phyloP scores from a whole-genome alignment of 2,797 vertebrate species.

The Sylvilagus floridanus region DNA sequence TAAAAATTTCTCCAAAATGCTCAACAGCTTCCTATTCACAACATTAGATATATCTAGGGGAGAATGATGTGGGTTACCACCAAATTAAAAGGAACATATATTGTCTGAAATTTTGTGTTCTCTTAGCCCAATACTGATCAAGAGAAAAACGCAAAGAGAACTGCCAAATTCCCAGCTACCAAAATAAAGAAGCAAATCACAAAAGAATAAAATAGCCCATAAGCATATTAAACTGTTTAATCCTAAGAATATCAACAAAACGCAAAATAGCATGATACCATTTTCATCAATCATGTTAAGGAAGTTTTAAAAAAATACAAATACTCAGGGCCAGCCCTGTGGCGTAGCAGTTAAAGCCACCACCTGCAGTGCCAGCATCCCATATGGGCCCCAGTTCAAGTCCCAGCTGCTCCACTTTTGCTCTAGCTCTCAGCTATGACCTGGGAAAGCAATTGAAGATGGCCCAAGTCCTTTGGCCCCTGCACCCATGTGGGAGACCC shows the following conservation, averaged over 20 bases:
- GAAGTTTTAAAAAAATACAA: background rate
- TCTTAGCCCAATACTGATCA: background rate
- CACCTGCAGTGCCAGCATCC: no score
- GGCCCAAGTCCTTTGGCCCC: no score
- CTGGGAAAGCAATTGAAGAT: no score
- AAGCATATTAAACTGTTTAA: background rate
- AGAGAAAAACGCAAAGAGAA: constrained; percentile 2
- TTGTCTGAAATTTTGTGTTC: background rate
- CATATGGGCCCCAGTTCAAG: no score
- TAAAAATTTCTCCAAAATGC: constrained; percentile 26
- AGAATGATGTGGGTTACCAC: background rate
- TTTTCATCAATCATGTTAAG: background rate
- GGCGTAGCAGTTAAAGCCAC: no score
- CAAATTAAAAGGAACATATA: background rate
- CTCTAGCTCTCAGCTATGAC: no score
- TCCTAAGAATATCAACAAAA: constrained; percentile 23
- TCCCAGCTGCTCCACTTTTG: no score
- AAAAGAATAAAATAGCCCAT: constrained; percentile 37
- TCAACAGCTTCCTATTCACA: background rate
- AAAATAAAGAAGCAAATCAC: background rate
- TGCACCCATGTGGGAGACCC: no score
- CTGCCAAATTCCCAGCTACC: background rate
- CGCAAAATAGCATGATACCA: background rate
- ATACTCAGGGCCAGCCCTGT: no score
- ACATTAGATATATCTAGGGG: background rate